Evolutionary conservation across 2,113 vertebrate species (phyloP).

Genomic region (Mobula hypostoma): DNA sequence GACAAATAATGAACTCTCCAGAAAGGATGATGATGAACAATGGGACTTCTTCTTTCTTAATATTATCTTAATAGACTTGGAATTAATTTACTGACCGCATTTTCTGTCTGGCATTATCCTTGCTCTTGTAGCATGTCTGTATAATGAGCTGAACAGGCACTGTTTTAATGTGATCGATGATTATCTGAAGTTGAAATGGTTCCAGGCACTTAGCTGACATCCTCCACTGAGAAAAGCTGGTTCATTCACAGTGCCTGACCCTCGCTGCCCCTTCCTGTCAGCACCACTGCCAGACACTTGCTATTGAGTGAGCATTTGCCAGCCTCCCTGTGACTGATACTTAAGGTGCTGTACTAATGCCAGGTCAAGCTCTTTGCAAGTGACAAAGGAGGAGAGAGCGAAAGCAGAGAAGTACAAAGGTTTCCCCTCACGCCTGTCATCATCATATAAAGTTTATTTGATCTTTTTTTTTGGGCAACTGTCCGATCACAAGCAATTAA

Average conservation of each 20-base stretch:
- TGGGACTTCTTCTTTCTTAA: neutral
- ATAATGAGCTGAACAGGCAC: neutral
- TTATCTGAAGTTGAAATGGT: constrained; percentile 8
- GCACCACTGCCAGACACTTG: neutral
- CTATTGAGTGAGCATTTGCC: neutral
- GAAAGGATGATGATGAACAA: neutral
- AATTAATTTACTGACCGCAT: neutral
- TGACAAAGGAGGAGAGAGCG: no score
- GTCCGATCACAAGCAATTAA: neutral
- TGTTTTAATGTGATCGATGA: constrained; percentile 20
- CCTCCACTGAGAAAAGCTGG: neutral
- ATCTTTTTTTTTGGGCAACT: neutral
- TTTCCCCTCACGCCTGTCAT: neutral
- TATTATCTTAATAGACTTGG: neutral
- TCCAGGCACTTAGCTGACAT: neutral
- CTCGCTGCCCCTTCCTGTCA: neutral
- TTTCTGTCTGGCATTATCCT: neutral
- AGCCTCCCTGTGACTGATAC: neutral
- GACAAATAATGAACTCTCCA: neutral
- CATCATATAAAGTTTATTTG: neutral
- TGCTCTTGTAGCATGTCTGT: neutral
- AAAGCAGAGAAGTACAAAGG: neutral
- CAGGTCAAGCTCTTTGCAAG: neutral
- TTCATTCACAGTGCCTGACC: neutral
- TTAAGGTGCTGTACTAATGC: neutral